A percentile compares a stretch with the other conserved stretches of the same genome.
Conservation (phyloP, 2,113 vertebrate genomes). For the Hiodon tergisus region DNA sequence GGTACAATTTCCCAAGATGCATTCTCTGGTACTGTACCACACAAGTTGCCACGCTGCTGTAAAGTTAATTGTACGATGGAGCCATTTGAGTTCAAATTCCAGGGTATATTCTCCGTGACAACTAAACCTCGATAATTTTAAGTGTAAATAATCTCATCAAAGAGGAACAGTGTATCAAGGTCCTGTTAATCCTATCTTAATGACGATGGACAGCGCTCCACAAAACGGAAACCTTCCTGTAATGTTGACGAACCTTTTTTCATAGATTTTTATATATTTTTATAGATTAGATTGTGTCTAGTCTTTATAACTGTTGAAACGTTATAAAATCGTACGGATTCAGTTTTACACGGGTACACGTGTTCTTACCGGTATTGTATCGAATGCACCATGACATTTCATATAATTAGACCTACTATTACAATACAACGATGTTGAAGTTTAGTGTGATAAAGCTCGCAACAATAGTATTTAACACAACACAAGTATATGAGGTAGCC, state of each 20-base stretch:
- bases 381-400: too few species aligned
- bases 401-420: too few species aligned
- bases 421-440: too few species aligned
- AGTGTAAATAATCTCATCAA: constrained; percentile 32
- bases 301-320: background rate
- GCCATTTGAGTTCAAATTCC: constrained; percentile 1
- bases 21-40: background rate
- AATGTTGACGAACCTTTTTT: background rate
- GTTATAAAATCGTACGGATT: too few species aligned
- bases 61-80: background rate
- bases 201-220: constrained; percentile 5
- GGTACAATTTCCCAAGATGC: background rate
- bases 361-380: too few species aligned
- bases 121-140: constrained; percentile 17
- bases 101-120: constrained; percentile 22
- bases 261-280: background rate
- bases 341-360: too few species aligned
- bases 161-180: constrained; percentile 23
- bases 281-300: background rate
- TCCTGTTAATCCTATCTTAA: constrained; percentile 19
- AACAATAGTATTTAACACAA: too few species aligned
- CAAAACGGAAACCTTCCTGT: background rate
- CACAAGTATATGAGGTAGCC: too few species aligned
- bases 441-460: too few species aligned
- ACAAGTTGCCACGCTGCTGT: constrained; percentile 10